Evolutionary conservation across 2,797 vertebrate species (phyloP).

Genomic region (Argentina silus): DNA sequence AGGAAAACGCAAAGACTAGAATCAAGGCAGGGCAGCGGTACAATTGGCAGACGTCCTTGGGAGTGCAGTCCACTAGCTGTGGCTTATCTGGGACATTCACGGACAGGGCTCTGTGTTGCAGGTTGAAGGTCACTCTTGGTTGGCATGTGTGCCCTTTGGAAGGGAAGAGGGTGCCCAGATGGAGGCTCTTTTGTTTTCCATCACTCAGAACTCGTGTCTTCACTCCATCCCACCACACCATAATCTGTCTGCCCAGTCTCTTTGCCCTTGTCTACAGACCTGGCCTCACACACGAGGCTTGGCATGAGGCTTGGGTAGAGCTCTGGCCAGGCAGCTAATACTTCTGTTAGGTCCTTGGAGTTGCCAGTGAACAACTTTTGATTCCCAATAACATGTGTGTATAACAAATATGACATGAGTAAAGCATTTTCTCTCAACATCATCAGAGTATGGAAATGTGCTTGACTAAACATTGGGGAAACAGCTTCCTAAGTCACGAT

Average conservation of each 20-base stretch:
- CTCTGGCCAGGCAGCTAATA: neutral
- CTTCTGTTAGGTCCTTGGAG: neutral
- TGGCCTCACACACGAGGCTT: conserved; percentile 6
- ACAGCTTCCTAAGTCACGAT: neutral
- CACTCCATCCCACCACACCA: neutral
- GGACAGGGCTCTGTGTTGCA: conserved; percentile 23
- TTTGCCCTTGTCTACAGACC: conserved; percentile 27
- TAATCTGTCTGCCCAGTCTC: neutral
- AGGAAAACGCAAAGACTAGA: no score
- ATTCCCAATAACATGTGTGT: no score
- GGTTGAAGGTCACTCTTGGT: conserved; percentile 58
- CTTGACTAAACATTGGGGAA: neutral
- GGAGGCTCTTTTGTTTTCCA: conserved; percentile 23
- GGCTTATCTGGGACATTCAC: neutral
- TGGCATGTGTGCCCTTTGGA: conserved; percentile 22
- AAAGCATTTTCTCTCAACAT: neutral
- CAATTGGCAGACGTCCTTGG: no score
- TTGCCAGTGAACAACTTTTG: neutral
- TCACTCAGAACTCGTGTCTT: conserved; percentile 24
- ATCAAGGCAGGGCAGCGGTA: no score
- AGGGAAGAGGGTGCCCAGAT: conserved; percentile 36
- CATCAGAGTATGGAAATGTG: no score
- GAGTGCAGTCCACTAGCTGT: conserved; percentile 12
- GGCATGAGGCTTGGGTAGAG: neutral
- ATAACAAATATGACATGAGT: neutral